Evolutionary conservation across 2,113 vertebrate species (phyloP).

Genomic region (Benitochromis conjunctus): DNA sequence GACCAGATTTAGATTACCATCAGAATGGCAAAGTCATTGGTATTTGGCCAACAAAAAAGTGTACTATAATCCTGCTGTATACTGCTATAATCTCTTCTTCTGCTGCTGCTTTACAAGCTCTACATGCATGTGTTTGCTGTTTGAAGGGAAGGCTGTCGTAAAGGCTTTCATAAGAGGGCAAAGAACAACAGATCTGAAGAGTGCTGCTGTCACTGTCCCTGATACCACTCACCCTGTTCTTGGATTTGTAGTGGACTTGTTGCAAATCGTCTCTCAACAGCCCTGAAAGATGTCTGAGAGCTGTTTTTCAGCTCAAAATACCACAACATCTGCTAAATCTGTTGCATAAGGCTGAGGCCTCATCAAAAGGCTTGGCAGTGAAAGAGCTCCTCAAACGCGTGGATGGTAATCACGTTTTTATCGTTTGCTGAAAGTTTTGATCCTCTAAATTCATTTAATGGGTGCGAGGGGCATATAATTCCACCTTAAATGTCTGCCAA

Average conservation of each 20-base stretch:
- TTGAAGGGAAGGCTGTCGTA: not conserved
- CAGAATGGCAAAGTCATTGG: not conserved
- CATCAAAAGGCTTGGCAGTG: slow-evolving; percentile 59
- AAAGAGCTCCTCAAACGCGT: slow-evolving; percentile 34
- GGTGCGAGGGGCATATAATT: slow-evolving; percentile 2
- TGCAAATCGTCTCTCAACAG: slow-evolving; percentile 24
- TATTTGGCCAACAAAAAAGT: not conserved
- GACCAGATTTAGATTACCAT: not conserved
- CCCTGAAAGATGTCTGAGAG: slow-evolving; percentile 31
- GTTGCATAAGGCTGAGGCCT: slow-evolving; percentile 46
- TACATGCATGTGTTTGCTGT: not conserved
- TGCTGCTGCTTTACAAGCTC: not conserved
- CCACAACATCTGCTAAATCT: slow-evolving; percentile 64
- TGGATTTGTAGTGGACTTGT: slow-evolving; percentile 1
- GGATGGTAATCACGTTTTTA: slow-evolving; percentile 63
- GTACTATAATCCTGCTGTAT: not conserved
- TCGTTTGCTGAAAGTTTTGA: slow-evolving; percentile 58
- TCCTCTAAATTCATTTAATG: slow-evolving; percentile 53
- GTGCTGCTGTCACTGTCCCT: not conserved
- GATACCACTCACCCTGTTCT: slow-evolving; percentile 20
- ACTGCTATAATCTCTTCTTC: not conserved
- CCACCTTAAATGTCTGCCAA: slow-evolving; percentile 32
- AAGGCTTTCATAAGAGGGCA: not conserved
- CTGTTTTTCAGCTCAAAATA: slow-evolving; percentile 35
- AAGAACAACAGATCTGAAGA: slow-evolving; percentile 14